Base-by-base conservation (phyloP, 2,888 invertebrate genomes). In the Eumacrocentrus americanus region DNA sequence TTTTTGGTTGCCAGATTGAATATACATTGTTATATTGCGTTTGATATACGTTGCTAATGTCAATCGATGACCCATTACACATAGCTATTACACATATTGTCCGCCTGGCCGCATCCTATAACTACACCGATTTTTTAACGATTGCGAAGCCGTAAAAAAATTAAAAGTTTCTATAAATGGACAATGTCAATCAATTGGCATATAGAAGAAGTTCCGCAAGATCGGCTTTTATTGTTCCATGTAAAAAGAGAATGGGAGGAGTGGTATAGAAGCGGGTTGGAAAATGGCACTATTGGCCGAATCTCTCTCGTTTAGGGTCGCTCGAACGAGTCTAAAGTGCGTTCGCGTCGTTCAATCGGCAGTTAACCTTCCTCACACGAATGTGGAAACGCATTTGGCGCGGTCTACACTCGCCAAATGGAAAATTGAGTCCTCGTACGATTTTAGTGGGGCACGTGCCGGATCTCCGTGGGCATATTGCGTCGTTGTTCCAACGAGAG, bases 381-480 rank as follows among this genome's bases (percentile, higher is more conserved):
- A 55, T 51, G 46, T 58, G 58, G 42, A 58, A 62, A 60, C 56
- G 62, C 60, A 62, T 66, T 60, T 62, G 57, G 22, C 47, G 57
- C 50, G 48, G 53, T 20, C 25, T 18, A 46, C 37, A 25, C 52
- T 44, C 35, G 62, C 66, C 68, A 75, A 75, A 77, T 74, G 74
- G 75, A 74, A 75, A 75, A 74, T 73, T 73, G 75, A 76, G 74
- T 73, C 72, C 70, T 72, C 74, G 70, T 74, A 72, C 67, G 67
- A 76, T 76, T 77, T 77, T 72, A 76, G 69, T 71, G 67, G 23
- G 61, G 70, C 73, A 73, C 75, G 76, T 75, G 77, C 68, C 12
- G 54, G 56, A 60, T 63, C 62, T 53, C 58, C 37, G 53, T 18
- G 9, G n/a, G 58, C 59, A 62, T 69, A 72, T 68, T 68, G 66